Evolutionary conservation across 2,797 vertebrate genomes (phyloP).

Genomic region (Pipistrellus pipistrellus): DNA sequence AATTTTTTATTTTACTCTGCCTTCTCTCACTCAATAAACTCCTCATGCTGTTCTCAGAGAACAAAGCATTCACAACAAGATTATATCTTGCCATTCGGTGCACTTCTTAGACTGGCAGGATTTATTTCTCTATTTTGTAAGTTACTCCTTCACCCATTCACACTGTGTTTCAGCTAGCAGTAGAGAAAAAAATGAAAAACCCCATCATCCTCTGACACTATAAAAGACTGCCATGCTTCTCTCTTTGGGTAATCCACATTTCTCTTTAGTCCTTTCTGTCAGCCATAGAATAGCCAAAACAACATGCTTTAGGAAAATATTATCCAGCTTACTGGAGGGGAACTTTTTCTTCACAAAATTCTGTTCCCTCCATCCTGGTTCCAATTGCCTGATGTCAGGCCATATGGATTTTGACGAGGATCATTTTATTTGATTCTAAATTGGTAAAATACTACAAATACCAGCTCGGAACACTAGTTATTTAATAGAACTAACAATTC

Average conservation of each 20-base stretch:
- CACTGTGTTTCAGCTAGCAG: background rate
- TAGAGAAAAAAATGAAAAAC: conserved; percentile 36
- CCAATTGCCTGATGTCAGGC: background rate
- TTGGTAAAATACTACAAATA: background rate
- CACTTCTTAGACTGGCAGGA: background rate
- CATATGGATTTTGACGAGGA: background rate
- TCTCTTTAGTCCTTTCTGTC: conserved; percentile 29
- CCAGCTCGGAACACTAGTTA: background rate
- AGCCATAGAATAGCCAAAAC: background rate
- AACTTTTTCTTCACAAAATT: conserved; percentile 33
- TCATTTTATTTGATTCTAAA: background rate
- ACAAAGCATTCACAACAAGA: background rate
- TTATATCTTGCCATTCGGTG: conserved; percentile 4
- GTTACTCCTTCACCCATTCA: background rate
- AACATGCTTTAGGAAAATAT: background rate
- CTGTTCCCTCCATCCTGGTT: background rate
- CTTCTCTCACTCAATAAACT: conserved; percentile 67
- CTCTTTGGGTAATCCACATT: background rate
- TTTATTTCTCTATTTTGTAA: conserved; percentile 54
- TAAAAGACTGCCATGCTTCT: conserved; percentile 11
- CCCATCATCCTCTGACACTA: background rate
- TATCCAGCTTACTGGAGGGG: background rate
- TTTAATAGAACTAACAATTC: conserved; percentile 12
- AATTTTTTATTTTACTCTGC: conserved; percentile 57
- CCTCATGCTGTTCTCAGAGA: conserved; percentile 2